Conservation (phyloP, 2,113 vertebrate genomes). For the Clarias magur region DNA sequence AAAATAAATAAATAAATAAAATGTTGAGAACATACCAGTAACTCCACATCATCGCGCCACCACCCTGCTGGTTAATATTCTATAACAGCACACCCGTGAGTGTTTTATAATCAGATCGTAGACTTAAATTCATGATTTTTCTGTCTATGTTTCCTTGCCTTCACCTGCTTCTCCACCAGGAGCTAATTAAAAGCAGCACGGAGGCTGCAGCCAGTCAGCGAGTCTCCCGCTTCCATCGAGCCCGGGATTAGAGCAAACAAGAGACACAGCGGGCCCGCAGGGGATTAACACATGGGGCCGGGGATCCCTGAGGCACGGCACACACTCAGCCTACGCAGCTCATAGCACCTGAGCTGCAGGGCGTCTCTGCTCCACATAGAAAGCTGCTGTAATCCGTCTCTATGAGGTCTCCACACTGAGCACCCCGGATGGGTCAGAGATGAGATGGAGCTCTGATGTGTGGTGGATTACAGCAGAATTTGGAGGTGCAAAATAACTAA, state of each 20-base stretch:
- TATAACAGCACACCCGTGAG: neutral
- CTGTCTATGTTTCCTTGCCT: neutral
- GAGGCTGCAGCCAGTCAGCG: constrained; percentile 7
- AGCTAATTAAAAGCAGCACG: constrained; percentile 42
- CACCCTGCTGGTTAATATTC: neutral
- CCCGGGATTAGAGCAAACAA: constrained; percentile 34
- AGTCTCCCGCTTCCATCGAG: constrained; percentile 2
- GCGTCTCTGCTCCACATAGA: constrained; percentile 3
- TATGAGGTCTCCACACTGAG: neutral
- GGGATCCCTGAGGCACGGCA: constrained; percentile 25
- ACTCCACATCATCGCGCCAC: neutral
- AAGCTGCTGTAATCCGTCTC: constrained; percentile 16
- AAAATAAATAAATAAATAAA: neutral
- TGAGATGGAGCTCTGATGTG: neutral
- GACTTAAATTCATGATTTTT: neutral
- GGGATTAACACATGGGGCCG: constrained; percentile 34
- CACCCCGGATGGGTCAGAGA: neutral
- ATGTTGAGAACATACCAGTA: neutral
- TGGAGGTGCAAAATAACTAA: neutral
- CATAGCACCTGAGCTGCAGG: neutral
- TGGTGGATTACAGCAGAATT: neutral
- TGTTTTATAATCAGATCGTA: neutral
- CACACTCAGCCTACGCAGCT: neutral
- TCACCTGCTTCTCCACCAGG: constrained; percentile 24
- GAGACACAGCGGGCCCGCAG: constrained; percentile 14